Conservation (phyloP, 2,113 vertebrate genomes). For the Cottus gobio region DNA sequence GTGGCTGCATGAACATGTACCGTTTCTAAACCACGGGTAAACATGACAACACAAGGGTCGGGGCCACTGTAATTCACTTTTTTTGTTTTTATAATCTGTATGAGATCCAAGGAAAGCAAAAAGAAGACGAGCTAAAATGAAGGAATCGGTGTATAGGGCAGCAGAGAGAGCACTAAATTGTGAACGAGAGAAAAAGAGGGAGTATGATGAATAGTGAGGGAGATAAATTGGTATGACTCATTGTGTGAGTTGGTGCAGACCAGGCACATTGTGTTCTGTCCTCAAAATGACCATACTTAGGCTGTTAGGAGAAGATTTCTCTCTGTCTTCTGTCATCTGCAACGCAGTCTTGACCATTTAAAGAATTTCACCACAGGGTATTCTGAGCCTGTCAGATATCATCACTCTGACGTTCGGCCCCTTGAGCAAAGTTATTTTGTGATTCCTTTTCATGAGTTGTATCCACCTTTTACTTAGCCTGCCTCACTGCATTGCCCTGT, state of each 20-base stretch:
- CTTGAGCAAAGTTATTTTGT: neutral
- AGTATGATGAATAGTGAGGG: conserved; percentile 28
- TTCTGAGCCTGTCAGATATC: conserved; percentile 26
- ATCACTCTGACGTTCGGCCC: conserved; percentile 4
- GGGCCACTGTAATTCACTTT: no score
- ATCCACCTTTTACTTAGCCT: conserved; percentile 15
- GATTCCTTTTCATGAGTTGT: neutral
- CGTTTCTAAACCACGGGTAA: neutral
- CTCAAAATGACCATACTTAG: conserved; percentile 51
- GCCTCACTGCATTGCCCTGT: neutral
- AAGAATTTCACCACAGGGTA: conserved; percentile 34
- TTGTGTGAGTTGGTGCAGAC: conserved; percentile 21
- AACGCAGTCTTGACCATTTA: conserved; percentile 40
- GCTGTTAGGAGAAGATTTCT: conserved; percentile 23
- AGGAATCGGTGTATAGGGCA: neutral
- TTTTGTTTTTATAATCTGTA: neutral
- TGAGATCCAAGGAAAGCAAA: neutral
- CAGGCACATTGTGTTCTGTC: conserved; percentile 58
- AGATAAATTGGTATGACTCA: conserved; percentile 56
- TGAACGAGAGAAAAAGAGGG: neutral
- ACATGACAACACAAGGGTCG: neutral
- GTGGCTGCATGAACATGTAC: neutral
- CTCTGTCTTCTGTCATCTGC: conserved; percentile 40
- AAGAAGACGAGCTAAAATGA: neutral
- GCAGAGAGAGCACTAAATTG: neutral